Conservation (phyloP, 1,140 invertebrate genomes). For the Drosophila insularis region DNA sequence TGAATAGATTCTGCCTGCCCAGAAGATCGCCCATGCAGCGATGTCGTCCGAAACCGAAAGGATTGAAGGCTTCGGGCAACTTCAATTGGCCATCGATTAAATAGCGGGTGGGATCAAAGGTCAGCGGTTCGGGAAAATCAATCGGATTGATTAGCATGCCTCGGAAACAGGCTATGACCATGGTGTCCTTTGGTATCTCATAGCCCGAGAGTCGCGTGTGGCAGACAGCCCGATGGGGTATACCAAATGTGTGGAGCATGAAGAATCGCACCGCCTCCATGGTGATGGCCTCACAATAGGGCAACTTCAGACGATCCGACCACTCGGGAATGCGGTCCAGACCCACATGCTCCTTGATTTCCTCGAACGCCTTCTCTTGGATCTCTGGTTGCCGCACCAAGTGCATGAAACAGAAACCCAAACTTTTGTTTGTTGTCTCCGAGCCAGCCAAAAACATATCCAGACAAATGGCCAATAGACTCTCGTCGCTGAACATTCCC, state of each 20-base stretch:
- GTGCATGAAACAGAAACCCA: conserved; percentile 90
- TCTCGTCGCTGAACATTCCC: conserved; percentile 85
- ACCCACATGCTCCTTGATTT: conserved; percentile 91
- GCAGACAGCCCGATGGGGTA: conserved; percentile 89
- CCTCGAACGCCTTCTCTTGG: conserved; percentile 90
- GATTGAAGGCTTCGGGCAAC: conserved; percentile 88
- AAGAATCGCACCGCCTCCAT: conserved; percentile 90
- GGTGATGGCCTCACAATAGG: conserved; percentile 90
- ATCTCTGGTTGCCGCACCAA: conserved; percentile 90
- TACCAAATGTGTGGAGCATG: conserved; percentile 89
- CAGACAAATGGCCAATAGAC: conserved; percentile 89
- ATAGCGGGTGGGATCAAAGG: conserved; percentile 88
- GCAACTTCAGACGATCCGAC: conserved; percentile 87
- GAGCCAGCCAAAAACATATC: conserved; percentile 93
- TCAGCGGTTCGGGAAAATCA: conserved; percentile 88
- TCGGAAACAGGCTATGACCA: conserved; percentile 92
- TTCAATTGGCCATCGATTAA: conserved; percentile 87
- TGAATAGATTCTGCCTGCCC: conserved; percentile 92
- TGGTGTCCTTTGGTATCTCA: conserved; percentile 91
- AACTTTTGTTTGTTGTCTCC: conserved; percentile 90
- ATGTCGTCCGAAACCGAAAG: conserved; percentile 91
- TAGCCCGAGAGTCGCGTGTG: conserved; percentile 89
- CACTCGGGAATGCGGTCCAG: conserved; percentile 86
- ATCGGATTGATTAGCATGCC: conserved; percentile 88
- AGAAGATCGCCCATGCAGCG: conserved; percentile 93